phyloP scores from a whole-genome alignment of 2,113 vertebrate genomes.

The Sprattus sprattus region DNA sequence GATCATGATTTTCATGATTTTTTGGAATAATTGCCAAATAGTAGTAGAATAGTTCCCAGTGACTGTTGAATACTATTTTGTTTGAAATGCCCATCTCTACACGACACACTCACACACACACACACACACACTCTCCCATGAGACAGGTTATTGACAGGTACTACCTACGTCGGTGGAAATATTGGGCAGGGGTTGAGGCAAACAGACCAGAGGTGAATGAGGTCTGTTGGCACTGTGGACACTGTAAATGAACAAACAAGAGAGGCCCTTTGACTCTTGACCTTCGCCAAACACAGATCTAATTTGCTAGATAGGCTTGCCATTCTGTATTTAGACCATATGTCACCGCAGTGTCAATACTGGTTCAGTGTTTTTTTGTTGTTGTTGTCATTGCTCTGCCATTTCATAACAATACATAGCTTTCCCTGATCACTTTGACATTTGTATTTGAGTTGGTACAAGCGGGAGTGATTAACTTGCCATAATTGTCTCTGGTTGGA shows the following conservation, averaged over 20 bases:
- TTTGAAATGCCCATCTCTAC: too few species aligned
- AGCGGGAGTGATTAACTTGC: neutral
- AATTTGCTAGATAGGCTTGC: slow-evolving; percentile 11
- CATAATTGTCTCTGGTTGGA: neutral
- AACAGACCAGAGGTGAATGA: slow-evolving; percentile 2
- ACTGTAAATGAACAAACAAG: slow-evolving; percentile 19
- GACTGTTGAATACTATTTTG: too few species aligned
- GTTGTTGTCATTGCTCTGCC: neutral
- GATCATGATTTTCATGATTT: too few species aligned
- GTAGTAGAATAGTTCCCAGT: too few species aligned
- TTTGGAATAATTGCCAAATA: too few species aligned
- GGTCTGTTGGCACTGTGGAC: slow-evolving; percentile 11
- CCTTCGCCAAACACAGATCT: slow-evolving; percentile 16
- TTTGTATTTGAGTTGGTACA: slow-evolving; percentile 10
- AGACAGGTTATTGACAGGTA: slow-evolving; percentile 7
- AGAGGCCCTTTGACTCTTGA: neutral
- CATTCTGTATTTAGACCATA: neutral
- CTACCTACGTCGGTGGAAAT: neutral
- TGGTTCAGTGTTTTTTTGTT: neutral
- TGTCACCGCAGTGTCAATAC: neutral
- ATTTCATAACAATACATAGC: neutral
- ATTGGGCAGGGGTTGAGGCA: neutral
- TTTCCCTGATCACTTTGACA: neutral
- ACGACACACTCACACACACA: neutral
- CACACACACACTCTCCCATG: neutral